Evolutionary conservation across 2,888 invertebrate species (phyloP).

Genomic region (Lasius platythorax): DNA sequence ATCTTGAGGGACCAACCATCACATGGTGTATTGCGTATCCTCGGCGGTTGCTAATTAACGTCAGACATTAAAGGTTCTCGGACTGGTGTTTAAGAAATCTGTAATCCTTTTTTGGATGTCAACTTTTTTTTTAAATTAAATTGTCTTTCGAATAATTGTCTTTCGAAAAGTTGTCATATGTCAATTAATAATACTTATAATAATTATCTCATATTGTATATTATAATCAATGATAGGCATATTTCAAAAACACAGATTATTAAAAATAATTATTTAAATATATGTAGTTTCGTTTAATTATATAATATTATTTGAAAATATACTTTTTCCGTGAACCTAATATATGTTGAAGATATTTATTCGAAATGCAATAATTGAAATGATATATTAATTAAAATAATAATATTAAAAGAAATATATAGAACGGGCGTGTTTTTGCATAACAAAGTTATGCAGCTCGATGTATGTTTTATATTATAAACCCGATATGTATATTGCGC

Average conservation of each 20-base stretch:
- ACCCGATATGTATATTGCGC: slow-evolving; percentile 24
- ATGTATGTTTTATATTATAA: slow-evolving; percentile 24
- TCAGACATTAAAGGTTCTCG: neutral
- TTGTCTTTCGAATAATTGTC: neutral
- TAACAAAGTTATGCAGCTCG: slow-evolving; percentile 22
- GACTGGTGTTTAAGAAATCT: neutral
- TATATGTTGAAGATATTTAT: neutral
- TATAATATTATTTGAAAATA: neutral
- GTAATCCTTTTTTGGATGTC: neutral
- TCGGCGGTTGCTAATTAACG: neutral
- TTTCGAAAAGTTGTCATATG: neutral
- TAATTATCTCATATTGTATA: neutral
- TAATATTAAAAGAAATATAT: neutral
- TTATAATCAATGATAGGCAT: neutral
- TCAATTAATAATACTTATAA: neutral
- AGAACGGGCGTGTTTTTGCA: neutral
- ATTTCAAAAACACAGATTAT: neutral
- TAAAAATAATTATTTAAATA: neutral
- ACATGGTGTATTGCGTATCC: neutral
- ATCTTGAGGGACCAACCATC: neutral
- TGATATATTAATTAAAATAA: neutral
- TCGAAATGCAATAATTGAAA: neutral
- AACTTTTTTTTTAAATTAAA: neutral
- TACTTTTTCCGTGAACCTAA: neutral
- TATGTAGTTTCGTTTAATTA: neutral